phyloP scores from a whole-genome alignment of 2,888 invertebrate genomes.

The Dione vanillae region DNA sequence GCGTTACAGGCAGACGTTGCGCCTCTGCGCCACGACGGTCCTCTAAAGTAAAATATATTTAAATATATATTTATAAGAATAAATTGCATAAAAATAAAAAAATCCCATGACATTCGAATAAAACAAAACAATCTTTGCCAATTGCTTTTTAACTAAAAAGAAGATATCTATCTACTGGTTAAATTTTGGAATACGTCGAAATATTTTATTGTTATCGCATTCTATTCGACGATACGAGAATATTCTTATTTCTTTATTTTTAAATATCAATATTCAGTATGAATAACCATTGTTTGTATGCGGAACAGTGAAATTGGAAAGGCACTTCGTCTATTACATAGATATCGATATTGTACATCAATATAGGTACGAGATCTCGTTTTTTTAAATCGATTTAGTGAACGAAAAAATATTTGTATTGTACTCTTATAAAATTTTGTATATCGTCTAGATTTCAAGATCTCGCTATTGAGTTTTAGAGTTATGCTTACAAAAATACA shows the following conservation, averaged over 20 bases:
- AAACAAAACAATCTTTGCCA: background rate
- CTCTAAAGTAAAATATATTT: no score
- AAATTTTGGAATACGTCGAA: background rate
- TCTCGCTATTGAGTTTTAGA: background rate
- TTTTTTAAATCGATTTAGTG: background rate
- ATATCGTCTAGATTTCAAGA: background rate
- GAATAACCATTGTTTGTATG: constrained; percentile 15
- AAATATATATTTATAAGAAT: no score
- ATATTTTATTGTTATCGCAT: background rate
- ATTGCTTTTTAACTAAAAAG: background rate
- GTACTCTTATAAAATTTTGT: background rate
- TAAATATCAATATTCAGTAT: background rate
- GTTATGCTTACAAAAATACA: no score
- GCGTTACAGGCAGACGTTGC: no score
- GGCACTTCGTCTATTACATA: constrained; percentile 1
- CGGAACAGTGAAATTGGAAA: background rate
- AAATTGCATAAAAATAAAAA: no score
- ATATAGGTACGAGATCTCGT: background rate
- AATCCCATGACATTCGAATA: no score
- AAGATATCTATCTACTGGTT: constrained; percentile 29
- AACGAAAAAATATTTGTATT: background rate
- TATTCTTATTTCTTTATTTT: background rate
- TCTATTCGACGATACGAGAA: background rate
- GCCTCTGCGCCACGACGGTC: no score
- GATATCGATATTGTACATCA: no score